A percentile compares a stretch with the other conserved stretches of the same genome.
Conservation (phyloP, 1,140 invertebrate species). For the Amyelois transitella region DNA sequence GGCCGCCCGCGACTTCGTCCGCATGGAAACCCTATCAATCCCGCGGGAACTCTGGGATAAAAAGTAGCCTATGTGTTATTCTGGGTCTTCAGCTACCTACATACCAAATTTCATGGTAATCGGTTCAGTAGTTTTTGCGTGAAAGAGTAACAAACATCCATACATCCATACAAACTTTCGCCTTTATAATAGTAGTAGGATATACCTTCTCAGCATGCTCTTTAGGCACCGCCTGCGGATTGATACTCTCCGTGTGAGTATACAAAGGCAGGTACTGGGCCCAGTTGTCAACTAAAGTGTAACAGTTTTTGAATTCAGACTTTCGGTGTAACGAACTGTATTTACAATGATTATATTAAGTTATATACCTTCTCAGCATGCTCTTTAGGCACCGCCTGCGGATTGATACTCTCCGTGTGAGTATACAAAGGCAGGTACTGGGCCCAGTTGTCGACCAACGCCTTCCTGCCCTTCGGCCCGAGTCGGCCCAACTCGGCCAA, state of each 20-base stretch:
- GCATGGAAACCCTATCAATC: too few relatives aligned
- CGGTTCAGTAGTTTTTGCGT: too few relatives aligned
- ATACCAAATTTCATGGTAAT: too few relatives aligned
- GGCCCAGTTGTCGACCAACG: constrained; percentile 95
- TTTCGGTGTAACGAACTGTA: neutral
- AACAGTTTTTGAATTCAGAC: constrained; percentile 87
- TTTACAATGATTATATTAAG: too few relatives aligned
- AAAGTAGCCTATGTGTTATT: too few relatives aligned
- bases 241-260: constrained; percentile 82
- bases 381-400: constrained; percentile 73
- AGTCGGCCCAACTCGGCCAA: constrained; percentile 93
- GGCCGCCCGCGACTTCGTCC: too few relatives aligned
- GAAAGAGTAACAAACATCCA: too few relatives aligned
- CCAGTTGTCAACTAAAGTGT: constrained; percentile 95
- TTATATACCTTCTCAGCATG: constrained; percentile 42
- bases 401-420: constrained; percentile 80
- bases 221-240: constrained; percentile 74
- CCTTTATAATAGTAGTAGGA: too few relatives aligned
- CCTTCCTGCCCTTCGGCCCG: constrained; percentile 93
- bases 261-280: constrained; percentile 94
- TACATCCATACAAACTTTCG: too few relatives aligned
- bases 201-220: constrained; percentile 54
- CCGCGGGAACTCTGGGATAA: too few relatives aligned
- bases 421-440: constrained; percentile 93
- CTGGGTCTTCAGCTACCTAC: too few relatives aligned